Percentiles rank a stretch among this genome's conserved stretches.
Evolutionary conservation across 2,888 invertebrate species (phyloP).

Genomic region (Lasioglossum malachurum): DNA sequence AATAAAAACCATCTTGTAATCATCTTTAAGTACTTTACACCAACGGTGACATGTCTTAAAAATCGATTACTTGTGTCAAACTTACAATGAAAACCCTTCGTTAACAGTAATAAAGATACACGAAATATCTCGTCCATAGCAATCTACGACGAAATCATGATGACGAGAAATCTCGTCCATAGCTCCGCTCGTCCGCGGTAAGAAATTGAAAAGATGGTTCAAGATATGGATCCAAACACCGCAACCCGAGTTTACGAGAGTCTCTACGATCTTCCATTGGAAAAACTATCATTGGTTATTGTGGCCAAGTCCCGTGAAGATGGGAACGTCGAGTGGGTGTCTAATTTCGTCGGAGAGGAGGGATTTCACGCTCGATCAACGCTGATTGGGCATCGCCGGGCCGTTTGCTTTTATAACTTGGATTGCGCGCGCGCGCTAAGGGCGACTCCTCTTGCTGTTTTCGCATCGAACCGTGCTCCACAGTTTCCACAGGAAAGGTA

Average conservation of each 20-base stretch:
- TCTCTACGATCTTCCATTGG: conserved; percentile 26
- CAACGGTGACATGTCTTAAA: no score
- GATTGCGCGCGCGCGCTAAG: conserved; percentile 20
- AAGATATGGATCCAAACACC: neutral
- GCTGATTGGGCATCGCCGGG: conserved; percentile 64
- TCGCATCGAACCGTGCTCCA: neutral
- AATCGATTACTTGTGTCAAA: no score
- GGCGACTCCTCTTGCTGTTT: neutral
- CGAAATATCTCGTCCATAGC: no score
- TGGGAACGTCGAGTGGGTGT: conserved; percentile 64
- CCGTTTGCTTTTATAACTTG: conserved; percentile 60
- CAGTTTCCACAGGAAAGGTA: neutral
- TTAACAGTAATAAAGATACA: no score
- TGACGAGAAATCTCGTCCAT: no score
- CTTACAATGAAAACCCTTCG: no score
- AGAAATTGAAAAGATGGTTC: neutral
- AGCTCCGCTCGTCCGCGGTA: no score
- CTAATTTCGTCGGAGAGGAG: conserved; percentile 69
- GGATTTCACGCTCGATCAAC: conserved; percentile 71
- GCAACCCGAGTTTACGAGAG: neutral
- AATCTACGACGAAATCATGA: no score
- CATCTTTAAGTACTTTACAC: no score
- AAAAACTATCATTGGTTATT: conserved; percentile 61
- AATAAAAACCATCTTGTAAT: no score
- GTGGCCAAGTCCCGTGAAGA: conserved; percentile 27